phyloP scores from a whole-genome alignment of 2,113 vertebrate genomes.

The Chaetodon auriga region DNA sequence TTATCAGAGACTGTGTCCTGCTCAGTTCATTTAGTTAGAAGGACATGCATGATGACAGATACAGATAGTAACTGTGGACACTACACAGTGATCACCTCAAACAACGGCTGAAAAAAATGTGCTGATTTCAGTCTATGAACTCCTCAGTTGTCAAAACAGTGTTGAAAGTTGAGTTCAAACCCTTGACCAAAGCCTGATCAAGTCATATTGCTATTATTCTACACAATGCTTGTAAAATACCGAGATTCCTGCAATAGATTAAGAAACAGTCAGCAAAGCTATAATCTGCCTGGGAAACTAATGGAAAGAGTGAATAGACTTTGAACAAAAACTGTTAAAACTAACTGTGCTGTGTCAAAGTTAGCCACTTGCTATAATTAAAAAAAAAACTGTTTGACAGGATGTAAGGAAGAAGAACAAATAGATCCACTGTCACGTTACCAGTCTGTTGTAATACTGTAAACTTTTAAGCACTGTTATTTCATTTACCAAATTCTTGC shows the following conservation, averaged over 20 bases:
- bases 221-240: neutral
- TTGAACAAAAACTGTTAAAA: neutral
- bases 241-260: neutral
- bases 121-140: neutral
- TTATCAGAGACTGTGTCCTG: neutral
- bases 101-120: neutral
- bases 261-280: neutral
- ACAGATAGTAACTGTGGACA: neutral
- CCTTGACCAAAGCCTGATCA: neutral
- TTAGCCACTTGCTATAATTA: too few relatives aligned
- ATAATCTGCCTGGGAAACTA: neutral
- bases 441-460: neutral
- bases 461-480: constrained; percentile 37
- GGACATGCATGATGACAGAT: neutral
- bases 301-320: neutral
- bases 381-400: neutral
- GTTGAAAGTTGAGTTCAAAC: neutral
- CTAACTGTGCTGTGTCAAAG: neutral
- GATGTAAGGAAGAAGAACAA: neutral
- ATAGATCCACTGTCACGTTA: constrained; percentile 9
- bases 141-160: neutral
- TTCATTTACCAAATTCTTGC: constrained; percentile 37
- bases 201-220: neutral
- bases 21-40: neutral
- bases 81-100: neutral